Conservation (phyloP, 2,113 vertebrate species). For the Gavialis gangeticus region DNA sequence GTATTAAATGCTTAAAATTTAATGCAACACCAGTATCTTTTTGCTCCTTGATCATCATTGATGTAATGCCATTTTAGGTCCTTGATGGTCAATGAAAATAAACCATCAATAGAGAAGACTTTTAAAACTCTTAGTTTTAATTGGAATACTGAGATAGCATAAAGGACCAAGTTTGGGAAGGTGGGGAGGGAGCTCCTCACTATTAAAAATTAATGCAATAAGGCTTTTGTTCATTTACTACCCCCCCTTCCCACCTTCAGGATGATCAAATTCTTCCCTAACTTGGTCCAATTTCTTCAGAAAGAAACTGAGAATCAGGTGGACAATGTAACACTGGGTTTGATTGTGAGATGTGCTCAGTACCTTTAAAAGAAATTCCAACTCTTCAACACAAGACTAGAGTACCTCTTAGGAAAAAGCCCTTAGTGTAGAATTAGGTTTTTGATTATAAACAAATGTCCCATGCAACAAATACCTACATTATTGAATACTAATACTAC, state of each 20-base stretch:
- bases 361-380: background rate
- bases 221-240: slow-evolving; percentile 1
- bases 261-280: slow-evolving; percentile 36
- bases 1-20: background rate
- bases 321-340: background rate
- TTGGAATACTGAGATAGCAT: no score
- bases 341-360: background rate
- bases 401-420: slow-evolving; percentile 35
- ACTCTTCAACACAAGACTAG: slow-evolving; percentile 26
- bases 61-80: no score
- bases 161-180: no score
- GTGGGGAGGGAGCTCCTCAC: no score
- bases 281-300: background rate
- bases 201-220: background rate
- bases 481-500: no score
- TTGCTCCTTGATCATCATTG: no score
- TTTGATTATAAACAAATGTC: slow-evolving; percentile 24
- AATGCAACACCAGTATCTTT: background rate
- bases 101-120: no score
- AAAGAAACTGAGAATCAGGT: background rate
- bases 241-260: background rate
- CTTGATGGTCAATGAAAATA: no score
- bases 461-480: background rate
- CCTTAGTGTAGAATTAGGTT: slow-evolving; percentile 43
- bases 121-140: no score